Percentiles rank a stretch among this genome's conserved stretches.
phyloP scores from a whole-genome alignment of 2,113 vertebrate species.

The Ibidorhyncha struthersii region DNA sequence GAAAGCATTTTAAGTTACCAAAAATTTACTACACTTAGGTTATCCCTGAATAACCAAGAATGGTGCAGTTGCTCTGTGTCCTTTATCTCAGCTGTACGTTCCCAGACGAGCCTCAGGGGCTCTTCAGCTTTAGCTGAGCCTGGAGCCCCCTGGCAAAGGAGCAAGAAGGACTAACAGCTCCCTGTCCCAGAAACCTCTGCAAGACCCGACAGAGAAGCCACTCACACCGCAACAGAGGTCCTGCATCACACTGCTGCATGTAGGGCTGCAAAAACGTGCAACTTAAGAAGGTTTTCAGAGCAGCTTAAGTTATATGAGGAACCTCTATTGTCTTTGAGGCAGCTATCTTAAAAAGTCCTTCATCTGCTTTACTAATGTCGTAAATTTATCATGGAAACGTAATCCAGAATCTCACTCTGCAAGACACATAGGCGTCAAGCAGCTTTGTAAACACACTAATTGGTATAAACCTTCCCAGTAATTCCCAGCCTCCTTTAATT shows the following conservation, averaged over 20 bases:
- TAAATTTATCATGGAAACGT: not conserved
- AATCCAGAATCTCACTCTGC: not conserved
- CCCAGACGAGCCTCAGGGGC: not conserved
- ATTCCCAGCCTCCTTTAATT: not conserved
- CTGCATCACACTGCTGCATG: not conserved
- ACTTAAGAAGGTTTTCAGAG: not conserved
- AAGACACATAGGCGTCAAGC: not conserved
- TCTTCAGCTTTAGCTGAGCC: not conserved
- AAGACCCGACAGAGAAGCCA: not conserved
- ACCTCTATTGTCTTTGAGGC: not conserved
- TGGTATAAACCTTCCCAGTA: not conserved
- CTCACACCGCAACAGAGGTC: not conserved
- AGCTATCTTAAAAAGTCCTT: not conserved
- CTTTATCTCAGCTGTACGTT: not conserved
- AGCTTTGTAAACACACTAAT: not conserved
- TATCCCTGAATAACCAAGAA: not conserved
- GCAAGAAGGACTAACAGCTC: not conserved
- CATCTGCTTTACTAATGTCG: not conserved
- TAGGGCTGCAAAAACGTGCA: not conserved
- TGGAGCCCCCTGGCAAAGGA: not conserved
- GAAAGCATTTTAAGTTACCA: not conserved
- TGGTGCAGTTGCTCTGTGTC: not conserved
- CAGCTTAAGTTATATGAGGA: not conserved
- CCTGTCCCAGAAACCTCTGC: not conserved
- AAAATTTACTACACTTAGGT: not conserved